Conservation (phyloP, 2,797 vertebrate species). For the Megaceryle alcyon region DNA sequence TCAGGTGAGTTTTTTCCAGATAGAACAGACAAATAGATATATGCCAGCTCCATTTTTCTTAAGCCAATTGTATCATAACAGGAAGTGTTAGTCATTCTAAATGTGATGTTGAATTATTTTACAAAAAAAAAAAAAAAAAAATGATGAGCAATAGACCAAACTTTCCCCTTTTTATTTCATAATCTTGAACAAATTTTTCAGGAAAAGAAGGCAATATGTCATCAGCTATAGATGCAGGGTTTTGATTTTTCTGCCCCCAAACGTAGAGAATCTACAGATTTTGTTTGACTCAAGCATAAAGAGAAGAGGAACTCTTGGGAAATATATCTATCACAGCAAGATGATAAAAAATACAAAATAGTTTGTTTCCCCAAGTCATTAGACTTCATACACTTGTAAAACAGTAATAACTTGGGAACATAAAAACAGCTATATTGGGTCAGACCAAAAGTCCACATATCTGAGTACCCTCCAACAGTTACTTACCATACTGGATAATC, state of each 20-base stretch:
- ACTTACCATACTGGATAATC: background rate
- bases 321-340: background rate
- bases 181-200: background rate
- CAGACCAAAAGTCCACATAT: background rate
- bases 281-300: background rate
- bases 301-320: background rate
- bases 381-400: background rate
- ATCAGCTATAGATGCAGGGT: background rate
- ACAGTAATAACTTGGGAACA: background rate
- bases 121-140: background rate
- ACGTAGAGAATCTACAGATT: background rate
- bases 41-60: background rate
- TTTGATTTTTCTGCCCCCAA: background rate
- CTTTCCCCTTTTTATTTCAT: background rate
- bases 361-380: background rate
- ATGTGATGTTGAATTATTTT: conserved; percentile 14
- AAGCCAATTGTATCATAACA: conserved; percentile 63
- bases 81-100: conserved; percentile 65
- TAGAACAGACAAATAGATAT: conserved; percentile 2
- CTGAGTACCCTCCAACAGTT: background rate
- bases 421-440: background rate
- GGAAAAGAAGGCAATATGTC: background rate
- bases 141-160: background rate
- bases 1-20: background rate
- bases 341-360: background rate